These are phyloP conservation scores for Otis tarda DNA, from an alignment of 2,113 vertebrate genomes.

Conservation along the genomic window DNA sequence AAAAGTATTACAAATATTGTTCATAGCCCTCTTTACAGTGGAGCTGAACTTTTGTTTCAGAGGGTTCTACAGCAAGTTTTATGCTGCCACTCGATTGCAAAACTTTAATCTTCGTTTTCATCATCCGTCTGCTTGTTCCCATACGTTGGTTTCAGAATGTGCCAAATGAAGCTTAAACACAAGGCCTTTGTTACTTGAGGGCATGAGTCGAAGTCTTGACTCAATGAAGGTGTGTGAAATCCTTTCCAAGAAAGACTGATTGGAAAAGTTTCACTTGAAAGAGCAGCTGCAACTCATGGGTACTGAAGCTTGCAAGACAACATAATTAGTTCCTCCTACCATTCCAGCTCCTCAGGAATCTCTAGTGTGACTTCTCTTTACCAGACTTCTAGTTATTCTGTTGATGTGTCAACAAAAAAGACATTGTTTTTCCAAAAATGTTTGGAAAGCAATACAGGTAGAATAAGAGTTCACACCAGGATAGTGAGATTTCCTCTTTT, in stretches of 20 bases:
- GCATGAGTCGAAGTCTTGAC: constrained; percentile 61
- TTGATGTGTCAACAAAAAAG: neutral
- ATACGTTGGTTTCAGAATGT: constrained; percentile 45
- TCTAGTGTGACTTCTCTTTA: neutral
- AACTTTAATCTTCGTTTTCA: constrained; percentile 48
- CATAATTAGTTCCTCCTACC: constrained; percentile 45
- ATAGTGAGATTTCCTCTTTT: neutral
- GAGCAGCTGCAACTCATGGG: constrained; percentile 50
- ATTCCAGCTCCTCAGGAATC: constrained; percentile 1
- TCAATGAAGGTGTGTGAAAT: constrained; percentile 67
- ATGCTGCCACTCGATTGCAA: neutral
- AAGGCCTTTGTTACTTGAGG: constrained; percentile 58
- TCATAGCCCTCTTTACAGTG: neutral
- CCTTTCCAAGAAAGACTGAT: constrained; percentile 59
- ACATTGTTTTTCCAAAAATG: neutral
- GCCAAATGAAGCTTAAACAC: constrained; percentile 65
- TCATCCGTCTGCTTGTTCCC: constrained; percentile 56
- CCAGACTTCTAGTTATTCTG: neutral
- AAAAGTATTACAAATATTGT: neutral
- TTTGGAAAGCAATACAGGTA: neutral
- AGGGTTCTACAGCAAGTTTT: neutral
- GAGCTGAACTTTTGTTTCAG: neutral
- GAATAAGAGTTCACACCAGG: neutral
- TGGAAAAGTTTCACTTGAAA: constrained; percentile 50
- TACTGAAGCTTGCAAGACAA: constrained; percentile 49